phyloP scores from a whole-genome alignment of 1,140 invertebrate species.

The Aphaenogaster ashmeadi region DNA sequence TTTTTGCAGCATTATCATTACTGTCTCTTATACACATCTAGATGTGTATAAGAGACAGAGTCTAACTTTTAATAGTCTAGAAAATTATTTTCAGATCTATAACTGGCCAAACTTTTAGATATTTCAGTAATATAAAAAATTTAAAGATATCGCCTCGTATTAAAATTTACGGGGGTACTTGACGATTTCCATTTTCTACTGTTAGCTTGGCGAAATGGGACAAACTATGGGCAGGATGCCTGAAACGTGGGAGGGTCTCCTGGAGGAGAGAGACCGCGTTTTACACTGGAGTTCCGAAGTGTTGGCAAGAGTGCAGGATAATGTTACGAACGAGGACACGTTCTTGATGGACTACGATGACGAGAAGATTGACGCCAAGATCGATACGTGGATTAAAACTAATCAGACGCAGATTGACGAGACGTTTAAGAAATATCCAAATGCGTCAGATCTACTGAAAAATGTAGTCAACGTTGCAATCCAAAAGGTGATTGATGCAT shows the following conservation, averaged over 20 bases:
- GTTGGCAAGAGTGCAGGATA: conserved; percentile 75
- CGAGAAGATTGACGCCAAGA: conserved; percentile 67
- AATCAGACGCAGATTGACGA: conserved; percentile 43
- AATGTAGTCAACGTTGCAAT: conserved; percentile 39
- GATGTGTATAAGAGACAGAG: too few species aligned
- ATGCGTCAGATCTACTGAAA: not conserved
- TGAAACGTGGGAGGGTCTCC: conserved; percentile 68
- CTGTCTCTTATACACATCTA: too few species aligned
- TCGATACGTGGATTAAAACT: conserved; percentile 73
- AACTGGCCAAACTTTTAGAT: too few species aligned
- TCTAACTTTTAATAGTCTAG: too few species aligned
- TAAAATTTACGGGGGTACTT: not conserved
- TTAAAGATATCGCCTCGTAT: not conserved
- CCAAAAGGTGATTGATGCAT: conserved; percentile 70
- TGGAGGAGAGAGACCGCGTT: conserved; percentile 74
- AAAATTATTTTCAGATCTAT: too few species aligned
- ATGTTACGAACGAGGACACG: conserved; percentile 72
- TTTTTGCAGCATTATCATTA: too few species aligned
- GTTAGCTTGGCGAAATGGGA: conserved; percentile 72
- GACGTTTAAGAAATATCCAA: conserved; percentile 33
- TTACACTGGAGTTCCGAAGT: conserved; percentile 78
- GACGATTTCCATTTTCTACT: conserved; percentile 4
- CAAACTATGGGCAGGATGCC: conserved; percentile 77
- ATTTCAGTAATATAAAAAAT: too few species aligned
- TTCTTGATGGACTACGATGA: conserved; percentile 77